Percentiles rank a stretch among this genome's conserved stretches.
These are phyloP conservation scores for Halyomorpha halys DNA, from an alignment of 1,140 invertebrate genomes.

Conservation along the genomic window DNA sequence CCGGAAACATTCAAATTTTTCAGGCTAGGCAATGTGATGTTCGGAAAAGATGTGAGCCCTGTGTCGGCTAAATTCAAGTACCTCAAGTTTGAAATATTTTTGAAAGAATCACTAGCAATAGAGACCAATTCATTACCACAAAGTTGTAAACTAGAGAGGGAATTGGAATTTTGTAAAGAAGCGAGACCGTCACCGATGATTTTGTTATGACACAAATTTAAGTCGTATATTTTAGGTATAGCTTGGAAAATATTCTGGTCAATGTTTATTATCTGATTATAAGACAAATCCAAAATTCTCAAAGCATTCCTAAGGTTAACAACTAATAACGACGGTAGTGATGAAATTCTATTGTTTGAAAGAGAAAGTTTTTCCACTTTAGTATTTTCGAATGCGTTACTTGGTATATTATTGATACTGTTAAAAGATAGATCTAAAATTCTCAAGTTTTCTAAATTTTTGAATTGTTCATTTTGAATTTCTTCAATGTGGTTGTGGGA, in stretches of 20 bases:
- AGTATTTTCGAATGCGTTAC: constrained; percentile 68
- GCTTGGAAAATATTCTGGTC: constrained; percentile 77
- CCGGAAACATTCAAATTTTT: constrained; percentile 63
- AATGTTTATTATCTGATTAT: constrained; percentile 74
- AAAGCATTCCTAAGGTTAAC: constrained; percentile 61
- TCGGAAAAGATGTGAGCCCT: constrained; percentile 59
- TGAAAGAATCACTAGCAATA: constrained; percentile 70
- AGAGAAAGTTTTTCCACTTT: constrained; percentile 69
- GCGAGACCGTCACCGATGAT: constrained; percentile 77
- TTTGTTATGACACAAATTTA: constrained; percentile 69
- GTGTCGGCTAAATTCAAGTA: constrained; percentile 62
- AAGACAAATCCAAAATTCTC: constrained; percentile 60
- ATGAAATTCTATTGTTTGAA: constrained; percentile 62
- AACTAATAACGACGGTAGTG: constrained; percentile 57
- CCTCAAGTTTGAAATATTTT: constrained; percentile 71
- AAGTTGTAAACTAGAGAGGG: constrained; percentile 64
- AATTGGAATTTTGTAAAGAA: constrained; percentile 70
- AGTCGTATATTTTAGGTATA: constrained; percentile 60
- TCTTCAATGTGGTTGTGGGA: constrained; percentile 64
- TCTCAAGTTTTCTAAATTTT: constrained; percentile 58
- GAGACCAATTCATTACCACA: constrained; percentile 69
- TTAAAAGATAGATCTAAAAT: constrained; percentile 67
- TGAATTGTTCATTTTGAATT: constrained; percentile 68
- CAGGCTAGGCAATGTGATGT: constrained; percentile 57
- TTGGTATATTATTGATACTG: constrained; percentile 58